Percentiles rank a stretch among this genome's conserved stretches.
Evolutionary conservation across 2,888 invertebrate genomes (phyloP).

Genomic region (Andrena dorsata): DNA sequence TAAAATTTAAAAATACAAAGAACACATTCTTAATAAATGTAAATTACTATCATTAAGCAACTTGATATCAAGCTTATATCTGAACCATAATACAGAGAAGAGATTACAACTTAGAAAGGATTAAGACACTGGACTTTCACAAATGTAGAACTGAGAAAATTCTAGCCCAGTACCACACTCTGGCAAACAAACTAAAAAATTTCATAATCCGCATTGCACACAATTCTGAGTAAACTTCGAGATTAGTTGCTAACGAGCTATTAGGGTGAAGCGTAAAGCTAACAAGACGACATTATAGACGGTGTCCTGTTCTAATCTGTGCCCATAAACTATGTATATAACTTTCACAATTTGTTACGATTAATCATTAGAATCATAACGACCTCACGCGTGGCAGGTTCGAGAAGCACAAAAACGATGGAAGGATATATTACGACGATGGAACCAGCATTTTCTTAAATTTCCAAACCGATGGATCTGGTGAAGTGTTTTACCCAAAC

Average conservation of each 20-base stretch:
- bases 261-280: constrained; percentile 43
- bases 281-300: constrained; percentile 45
- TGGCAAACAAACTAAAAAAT: constrained; percentile 24
- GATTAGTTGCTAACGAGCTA: constrained; percentile 60
- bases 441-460: constrained; percentile 61
- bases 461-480: constrained; percentile 59
- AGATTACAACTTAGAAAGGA: too few species aligned
- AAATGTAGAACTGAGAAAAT: neutral
- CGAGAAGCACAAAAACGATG: constrained; percentile 43
- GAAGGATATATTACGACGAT: constrained; percentile 66
- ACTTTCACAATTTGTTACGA: constrained; percentile 40
- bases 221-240: constrained; percentile 29
- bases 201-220: constrained; percentile 30
- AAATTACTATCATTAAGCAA: too few species aligned
- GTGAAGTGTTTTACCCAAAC: constrained; percentile 73
- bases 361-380: constrained; percentile 39
- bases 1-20: too few species aligned
- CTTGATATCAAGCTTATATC: too few species aligned
- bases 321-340: neutral
- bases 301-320: constrained; percentile 34
- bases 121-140: too few species aligned
- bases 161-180: neutral
- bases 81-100: too few species aligned
- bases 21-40: too few species aligned
- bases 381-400: constrained; percentile 62